phyloP scores from a whole-genome alignment of 2,113 vertebrate species.

The Catagonus wagneri region DNA sequence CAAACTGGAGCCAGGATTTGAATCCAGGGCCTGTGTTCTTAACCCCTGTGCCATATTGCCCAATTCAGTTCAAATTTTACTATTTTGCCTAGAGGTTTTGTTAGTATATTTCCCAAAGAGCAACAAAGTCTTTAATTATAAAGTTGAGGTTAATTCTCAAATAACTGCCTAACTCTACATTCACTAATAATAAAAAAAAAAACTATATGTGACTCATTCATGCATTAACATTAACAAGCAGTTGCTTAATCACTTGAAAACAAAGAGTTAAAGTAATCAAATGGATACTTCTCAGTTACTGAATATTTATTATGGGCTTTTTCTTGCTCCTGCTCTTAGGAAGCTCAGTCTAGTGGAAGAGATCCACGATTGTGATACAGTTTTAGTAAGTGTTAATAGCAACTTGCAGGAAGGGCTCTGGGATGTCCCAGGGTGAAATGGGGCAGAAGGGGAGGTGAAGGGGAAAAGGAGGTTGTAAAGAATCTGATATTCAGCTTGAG shows the following conservation, averaged over 20 bases:
- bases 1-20: too few species aligned
- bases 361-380: fast-evolving
- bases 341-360: neutral
- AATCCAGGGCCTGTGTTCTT: neutral
- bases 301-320: neutral
- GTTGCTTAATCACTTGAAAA: neutral
- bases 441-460: neutral
- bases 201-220: neutral
- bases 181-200: neutral
- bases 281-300: neutral
- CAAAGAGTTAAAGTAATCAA: neutral
- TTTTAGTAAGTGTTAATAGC: neutral
- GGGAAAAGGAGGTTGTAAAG: neutral
- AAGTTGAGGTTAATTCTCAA: constrained; percentile 22
- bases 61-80: neutral
- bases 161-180: neutral
- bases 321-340: neutral
- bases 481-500: fast-evolving
- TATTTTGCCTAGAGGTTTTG: neutral
- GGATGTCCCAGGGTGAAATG: neutral
- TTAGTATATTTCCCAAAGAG: neutral
- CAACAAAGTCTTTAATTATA: constrained; percentile 1
- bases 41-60: neutral
- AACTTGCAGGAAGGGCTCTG: neutral
- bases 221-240: neutral